Conservation (phyloP, 2,113 vertebrate species). For the Deroptyus accipitrinus region DNA sequence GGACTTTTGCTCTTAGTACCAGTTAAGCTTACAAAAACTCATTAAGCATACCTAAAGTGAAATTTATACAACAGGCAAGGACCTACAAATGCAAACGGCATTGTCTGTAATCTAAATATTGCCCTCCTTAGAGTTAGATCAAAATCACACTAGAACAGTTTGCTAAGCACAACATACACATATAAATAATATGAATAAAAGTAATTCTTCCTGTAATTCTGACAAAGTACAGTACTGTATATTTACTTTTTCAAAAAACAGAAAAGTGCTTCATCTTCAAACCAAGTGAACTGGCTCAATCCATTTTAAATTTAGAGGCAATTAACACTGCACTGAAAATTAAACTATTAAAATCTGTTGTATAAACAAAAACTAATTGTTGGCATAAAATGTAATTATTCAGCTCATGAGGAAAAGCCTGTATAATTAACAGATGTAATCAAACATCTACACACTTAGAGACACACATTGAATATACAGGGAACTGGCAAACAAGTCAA, state of each 20-base stretch:
- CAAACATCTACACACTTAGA: slow-evolving; percentile 54
- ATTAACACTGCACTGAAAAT: slow-evolving; percentile 43
- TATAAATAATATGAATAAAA: not conserved
- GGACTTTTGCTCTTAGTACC: not conserved
- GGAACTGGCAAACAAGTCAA: slow-evolving; percentile 16
- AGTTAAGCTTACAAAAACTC: not conserved
- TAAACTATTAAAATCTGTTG: slow-evolving; percentile 49
- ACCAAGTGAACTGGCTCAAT: slow-evolving; percentile 54
- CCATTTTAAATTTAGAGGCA: slow-evolving; percentile 40
- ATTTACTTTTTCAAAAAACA: not conserved
- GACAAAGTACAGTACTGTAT: not conserved
- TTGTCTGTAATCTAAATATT: not conserved
- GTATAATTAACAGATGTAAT: slow-evolving; percentile 36
- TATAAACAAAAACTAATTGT: slow-evolving; percentile 49
- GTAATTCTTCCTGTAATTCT: not conserved
- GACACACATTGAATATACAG: not conserved
- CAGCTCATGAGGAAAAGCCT: slow-evolving; percentile 36
- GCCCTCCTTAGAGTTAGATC: not conserved
- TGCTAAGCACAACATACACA: not conserved
- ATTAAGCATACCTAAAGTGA: not conserved
- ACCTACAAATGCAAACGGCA: not conserved
- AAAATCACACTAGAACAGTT: not conserved
- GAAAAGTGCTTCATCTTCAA: not conserved
- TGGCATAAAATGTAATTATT: slow-evolving; percentile 35
- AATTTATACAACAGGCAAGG: slow-evolving; percentile 54